Evolutionary conservation across 2,113 vertebrate species (phyloP).

Genomic region (Tychaedon coryphoeus): DNA sequence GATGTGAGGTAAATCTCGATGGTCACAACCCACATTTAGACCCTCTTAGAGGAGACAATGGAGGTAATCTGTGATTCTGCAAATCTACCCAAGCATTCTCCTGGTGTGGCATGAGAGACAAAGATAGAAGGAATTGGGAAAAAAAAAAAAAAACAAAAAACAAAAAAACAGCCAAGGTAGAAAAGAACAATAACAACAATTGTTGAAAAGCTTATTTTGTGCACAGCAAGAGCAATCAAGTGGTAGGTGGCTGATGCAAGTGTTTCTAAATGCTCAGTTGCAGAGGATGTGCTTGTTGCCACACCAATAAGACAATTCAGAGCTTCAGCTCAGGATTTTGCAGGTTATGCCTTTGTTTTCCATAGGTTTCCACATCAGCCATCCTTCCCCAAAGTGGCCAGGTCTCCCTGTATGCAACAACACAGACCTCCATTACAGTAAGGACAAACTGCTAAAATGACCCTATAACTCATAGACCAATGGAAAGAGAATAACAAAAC

Average conservation of each 20-base stretch:
- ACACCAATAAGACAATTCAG: background rate
- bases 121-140: rapidly evolving
- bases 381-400: rapidly evolving
- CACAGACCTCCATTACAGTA: background rate
- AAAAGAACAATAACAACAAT: background rate
- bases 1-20: background rate
- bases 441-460: background rate
- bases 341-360: background rate
- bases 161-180: background rate
- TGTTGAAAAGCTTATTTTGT: background rate
- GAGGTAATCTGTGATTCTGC: background rate
- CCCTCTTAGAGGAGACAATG: rapidly evolving
- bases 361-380: background rate
- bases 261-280: background rate
- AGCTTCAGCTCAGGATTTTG: background rate
- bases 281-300: background rate
- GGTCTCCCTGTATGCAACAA: rapidly evolving
- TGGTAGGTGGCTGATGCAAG: background rate
- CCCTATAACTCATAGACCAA: background rate
- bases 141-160: background rate
- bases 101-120: background rate
- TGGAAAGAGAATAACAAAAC: background rate
- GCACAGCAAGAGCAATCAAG: background rate
- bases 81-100: background rate
- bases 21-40: background rate